Percentiles rank a stretch among this genome's conserved stretches.
These are phyloP conservation scores for Agrotis ipsilon DNA, from an alignment of 2,888 invertebrate genomes.

Conservation along the genomic window DNA sequence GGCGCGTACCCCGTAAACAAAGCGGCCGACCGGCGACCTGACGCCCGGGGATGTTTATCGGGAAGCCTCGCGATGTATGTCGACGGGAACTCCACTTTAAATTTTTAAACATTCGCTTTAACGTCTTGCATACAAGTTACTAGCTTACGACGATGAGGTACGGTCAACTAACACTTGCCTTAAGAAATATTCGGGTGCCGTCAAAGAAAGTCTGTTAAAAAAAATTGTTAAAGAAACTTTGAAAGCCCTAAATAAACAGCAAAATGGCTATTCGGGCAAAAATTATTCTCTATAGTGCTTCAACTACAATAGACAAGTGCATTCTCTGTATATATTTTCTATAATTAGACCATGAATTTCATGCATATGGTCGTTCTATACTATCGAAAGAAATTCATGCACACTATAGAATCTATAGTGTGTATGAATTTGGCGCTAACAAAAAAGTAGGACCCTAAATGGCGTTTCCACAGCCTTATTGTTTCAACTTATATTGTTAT, in stretches of 20 bases:
- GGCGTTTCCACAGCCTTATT: slow-evolving; percentile 56
- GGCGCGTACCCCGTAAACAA: slow-evolving; percentile 76
- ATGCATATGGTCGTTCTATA: too few species aligned
- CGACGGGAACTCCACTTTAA: slow-evolving; percentile 79
- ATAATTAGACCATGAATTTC: too few species aligned
- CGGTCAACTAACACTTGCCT: slow-evolving; percentile 40
- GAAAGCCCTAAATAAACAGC: background rate
- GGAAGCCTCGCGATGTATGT: slow-evolving; percentile 78
- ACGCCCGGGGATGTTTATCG: slow-evolving; percentile 86
- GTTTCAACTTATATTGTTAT: slow-evolving; percentile 64
- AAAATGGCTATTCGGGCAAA: background rate
- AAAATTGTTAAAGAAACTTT: slow-evolving; percentile 15
- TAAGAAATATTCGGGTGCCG: slow-evolving; percentile 14
- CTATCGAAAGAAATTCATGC: too few species aligned
- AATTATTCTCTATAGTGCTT: background rate
- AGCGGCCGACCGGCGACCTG: slow-evolving; percentile 71
- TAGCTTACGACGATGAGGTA: slow-evolving; percentile 53
- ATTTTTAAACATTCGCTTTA: slow-evolving; percentile 80
- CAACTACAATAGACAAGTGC: too few species aligned
- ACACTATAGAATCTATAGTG: too few species aligned
- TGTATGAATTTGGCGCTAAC: slow-evolving; percentile 17
- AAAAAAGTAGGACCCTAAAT: slow-evolving; percentile 54
- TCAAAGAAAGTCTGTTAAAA: slow-evolving; percentile 20
- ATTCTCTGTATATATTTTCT: too few species aligned
- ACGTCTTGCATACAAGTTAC: slow-evolving; percentile 63